These are phyloP conservation scores for Eospalax fontanierii DNA, from an alignment of 2,797 vertebrate genomes.

Conservation along the genomic window DNA sequence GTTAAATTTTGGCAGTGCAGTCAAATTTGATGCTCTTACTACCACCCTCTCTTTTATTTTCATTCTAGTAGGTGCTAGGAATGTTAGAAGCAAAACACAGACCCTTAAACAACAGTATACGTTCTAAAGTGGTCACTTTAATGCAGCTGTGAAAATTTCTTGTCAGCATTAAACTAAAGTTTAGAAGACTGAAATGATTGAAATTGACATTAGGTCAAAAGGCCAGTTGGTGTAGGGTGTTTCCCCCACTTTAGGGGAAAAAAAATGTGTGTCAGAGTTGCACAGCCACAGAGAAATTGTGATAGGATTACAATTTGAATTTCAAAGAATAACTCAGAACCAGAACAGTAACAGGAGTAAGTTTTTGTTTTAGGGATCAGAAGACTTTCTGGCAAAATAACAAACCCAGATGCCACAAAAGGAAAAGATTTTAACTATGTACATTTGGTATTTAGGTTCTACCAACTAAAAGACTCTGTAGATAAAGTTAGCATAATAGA, in stretches of 20 bases:
- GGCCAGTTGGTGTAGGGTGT: neutral
- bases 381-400: neutral
- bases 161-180: slow-evolving; percentile 24
- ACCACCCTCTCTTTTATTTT: slow-evolving; percentile 47
- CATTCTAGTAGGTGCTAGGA: slow-evolving; percentile 55
- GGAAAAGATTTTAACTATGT: slow-evolving; percentile 8
- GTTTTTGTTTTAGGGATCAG: slow-evolving; percentile 56
- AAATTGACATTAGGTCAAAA: slow-evolving; percentile 33
- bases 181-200: slow-evolving; percentile 3
- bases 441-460: slow-evolving; percentile 44
- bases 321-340: slow-evolving; percentile 40
- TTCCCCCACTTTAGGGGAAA: neutral
- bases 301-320: slow-evolving; percentile 47
- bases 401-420: neutral
- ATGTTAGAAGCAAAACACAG: slow-evolving; percentile 44
- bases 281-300: neutral
- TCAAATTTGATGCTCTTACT: slow-evolving; percentile 42
- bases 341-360: neutral
- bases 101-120: neutral
- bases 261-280: neutral
- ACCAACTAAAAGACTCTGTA: neutral
- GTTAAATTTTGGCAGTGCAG: neutral
- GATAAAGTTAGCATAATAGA: neutral
- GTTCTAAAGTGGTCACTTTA: slow-evolving; percentile 73
- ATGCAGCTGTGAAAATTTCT: slow-evolving; percentile 32